Conservation (phyloP, 1,140 invertebrate genomes). For the Pogonomyrmex barbatus region DNA sequence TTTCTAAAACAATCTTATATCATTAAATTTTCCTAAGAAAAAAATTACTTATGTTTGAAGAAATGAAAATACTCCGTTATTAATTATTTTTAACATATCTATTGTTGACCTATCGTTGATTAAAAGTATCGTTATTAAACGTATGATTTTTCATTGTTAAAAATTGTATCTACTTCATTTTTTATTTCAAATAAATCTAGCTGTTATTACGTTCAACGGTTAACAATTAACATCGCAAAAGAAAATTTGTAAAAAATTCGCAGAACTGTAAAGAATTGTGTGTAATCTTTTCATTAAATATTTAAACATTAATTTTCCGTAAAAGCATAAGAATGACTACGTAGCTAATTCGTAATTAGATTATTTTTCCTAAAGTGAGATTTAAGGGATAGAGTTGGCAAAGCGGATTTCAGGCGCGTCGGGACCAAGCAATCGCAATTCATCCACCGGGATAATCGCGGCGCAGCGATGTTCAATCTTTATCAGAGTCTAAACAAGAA, state of each 20-base stretch:
- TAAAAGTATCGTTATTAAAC: no score
- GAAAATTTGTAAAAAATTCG: not conserved
- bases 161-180: not conserved
- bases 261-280: not conserved
- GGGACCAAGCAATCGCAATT: constrained; percentile 34
- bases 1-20: not conserved
- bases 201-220: not conserved
- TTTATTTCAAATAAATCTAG: not conserved
- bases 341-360: not conserved
- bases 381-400: no score
- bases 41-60: not conserved
- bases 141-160: not conserved
- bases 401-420: constrained; percentile 8
- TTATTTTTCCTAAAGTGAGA: no score
- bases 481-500: constrained; percentile 90
- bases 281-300: not conserved
- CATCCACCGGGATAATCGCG: not conserved
- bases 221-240: not conserved
- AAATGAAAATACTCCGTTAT: not conserved
- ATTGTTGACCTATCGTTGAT: no score
- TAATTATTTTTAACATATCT: not conserved
- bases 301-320: constrained; percentile 1
- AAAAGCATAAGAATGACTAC: not conserved
- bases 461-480: constrained; percentile 90
- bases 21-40: not conserved